Evolutionary conservation across 2,113 vertebrate species (phyloP).

Genomic region (Nicator chloris): DNA sequence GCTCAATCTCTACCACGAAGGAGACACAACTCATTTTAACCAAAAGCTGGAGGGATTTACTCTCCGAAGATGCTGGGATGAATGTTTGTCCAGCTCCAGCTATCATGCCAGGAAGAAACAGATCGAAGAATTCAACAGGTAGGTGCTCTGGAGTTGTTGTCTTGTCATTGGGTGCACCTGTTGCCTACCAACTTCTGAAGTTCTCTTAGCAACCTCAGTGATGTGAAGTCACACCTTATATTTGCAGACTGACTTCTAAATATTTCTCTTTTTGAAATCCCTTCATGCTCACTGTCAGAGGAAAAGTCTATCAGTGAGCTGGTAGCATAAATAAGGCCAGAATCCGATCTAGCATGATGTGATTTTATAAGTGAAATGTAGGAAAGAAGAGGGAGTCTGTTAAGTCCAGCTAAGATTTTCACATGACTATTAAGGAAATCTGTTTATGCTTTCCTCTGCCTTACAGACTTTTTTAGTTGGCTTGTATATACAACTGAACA

Average conservation of each 20-base stretch:
- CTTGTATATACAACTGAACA: background rate
- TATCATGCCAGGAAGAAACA: slow-evolving; percentile 70
- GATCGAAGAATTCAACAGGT: slow-evolving; percentile 89
- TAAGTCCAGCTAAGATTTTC: background rate
- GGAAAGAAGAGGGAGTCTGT: background rate
- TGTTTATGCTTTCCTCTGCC: background rate
- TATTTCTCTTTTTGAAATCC: background rate
- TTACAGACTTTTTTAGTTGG: background rate
- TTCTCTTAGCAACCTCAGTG: background rate
- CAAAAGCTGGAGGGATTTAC: slow-evolving; percentile 86
- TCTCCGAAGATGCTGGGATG: slow-evolving; percentile 87
- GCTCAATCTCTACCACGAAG: slow-evolving; percentile 86
- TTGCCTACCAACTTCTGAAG: background rate
- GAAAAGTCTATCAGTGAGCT: background rate
- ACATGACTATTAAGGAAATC: background rate
- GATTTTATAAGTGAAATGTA: background rate
- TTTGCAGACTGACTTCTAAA: background rate
- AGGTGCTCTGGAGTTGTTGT: background rate
- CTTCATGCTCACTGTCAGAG: background rate
- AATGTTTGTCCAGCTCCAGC: slow-evolving; percentile 79
- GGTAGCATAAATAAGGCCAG: background rate
- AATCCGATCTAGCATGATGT: background rate
- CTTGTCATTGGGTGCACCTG: background rate
- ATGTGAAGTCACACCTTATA: background rate
- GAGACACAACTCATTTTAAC: slow-evolving; percentile 87